phyloP scores from a whole-genome alignment of 2,113 vertebrate genomes.

The Takifugu bimaculatus region DNA sequence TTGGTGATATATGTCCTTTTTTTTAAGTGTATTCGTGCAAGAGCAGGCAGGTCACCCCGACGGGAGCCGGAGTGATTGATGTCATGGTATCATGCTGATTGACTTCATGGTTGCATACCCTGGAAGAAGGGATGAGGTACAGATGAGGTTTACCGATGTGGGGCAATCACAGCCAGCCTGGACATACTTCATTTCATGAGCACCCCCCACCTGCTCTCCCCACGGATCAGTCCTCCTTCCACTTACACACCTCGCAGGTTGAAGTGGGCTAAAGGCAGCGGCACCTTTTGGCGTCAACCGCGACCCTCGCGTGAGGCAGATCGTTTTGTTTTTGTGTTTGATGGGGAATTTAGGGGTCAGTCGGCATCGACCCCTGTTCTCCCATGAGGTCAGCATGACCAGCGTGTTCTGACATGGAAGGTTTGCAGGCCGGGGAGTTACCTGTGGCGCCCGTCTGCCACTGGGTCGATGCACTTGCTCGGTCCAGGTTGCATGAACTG shows the following conservation, averaged over 20 bases:
- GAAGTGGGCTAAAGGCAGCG: conserved; percentile 44
- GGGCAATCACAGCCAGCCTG: conserved; percentile 48
- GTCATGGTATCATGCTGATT: conserved; percentile 65
- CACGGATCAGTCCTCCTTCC: conserved; percentile 28
- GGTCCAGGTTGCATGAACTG: neutral
- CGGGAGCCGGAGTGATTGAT: conserved; percentile 69
- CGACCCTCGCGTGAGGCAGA: conserved; percentile 43
- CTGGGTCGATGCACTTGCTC: conserved; percentile 7
- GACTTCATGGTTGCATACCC: conserved; percentile 69
- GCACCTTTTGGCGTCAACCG: conserved; percentile 13
- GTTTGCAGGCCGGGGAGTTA: conserved; percentile 31
- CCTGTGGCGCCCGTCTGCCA: conserved; percentile 31
- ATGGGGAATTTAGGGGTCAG: conserved; percentile 57
- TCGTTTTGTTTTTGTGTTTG: conserved; percentile 54
- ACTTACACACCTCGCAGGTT: conserved; percentile 46
- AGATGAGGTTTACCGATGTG: conserved; percentile 48
- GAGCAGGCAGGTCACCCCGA: conserved; percentile 57
- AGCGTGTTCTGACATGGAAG: conserved; percentile 40
- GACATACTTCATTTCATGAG: conserved; percentile 50
- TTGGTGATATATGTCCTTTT: conserved; percentile 26
- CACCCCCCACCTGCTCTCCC: conserved; percentile 38
- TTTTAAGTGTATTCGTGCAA: conserved; percentile 20
- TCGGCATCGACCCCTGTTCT: conserved; percentile 41
- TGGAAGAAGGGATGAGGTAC: conserved; percentile 63
- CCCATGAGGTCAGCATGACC: conserved; percentile 37